A percentile compares a stretch with the other conserved stretches of the same genome.
Conservation (phyloP, 2,888 invertebrate genomes). For the Polyommatus iphigenia region DNA sequence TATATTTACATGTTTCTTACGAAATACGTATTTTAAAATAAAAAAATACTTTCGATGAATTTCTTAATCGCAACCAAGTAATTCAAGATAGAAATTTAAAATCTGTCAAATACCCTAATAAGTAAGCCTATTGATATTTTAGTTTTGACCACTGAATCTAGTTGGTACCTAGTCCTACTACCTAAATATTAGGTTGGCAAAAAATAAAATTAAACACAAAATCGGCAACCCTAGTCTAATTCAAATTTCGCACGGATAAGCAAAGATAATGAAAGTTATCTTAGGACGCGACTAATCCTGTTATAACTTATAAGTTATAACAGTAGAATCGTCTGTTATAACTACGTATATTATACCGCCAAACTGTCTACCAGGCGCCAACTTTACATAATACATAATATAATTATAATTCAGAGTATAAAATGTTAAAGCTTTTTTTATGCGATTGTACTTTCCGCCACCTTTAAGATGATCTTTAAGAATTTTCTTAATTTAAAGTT, state of each 20-base stretch:
- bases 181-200: too few species aligned
- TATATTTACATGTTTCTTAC: too few species aligned
- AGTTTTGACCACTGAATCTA: too few species aligned
- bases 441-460: not conserved
- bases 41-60: too few species aligned
- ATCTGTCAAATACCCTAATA: too few species aligned
- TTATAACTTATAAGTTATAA: conserved; percentile 23
- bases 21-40: too few species aligned
- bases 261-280: conserved; percentile 27
- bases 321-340: conserved; percentile 3
- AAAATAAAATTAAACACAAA: not conserved
- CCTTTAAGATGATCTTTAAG: too few species aligned
- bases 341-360: not conserved
- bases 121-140: too few species aligned
- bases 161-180: too few species aligned
- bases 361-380: conserved; percentile 9
- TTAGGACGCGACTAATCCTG: conserved; percentile 22
- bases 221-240: not conserved
- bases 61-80: too few species aligned
- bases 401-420: not conserved
- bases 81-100: too few species aligned
- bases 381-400: not conserved
- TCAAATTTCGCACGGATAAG: conserved; percentile 26
- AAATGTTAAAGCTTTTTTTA: not conserved
- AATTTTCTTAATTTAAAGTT: not conserved